Base-by-base conservation (phyloP, 2,797 vertebrate genomes). In the Clamator glandarius region DNA sequence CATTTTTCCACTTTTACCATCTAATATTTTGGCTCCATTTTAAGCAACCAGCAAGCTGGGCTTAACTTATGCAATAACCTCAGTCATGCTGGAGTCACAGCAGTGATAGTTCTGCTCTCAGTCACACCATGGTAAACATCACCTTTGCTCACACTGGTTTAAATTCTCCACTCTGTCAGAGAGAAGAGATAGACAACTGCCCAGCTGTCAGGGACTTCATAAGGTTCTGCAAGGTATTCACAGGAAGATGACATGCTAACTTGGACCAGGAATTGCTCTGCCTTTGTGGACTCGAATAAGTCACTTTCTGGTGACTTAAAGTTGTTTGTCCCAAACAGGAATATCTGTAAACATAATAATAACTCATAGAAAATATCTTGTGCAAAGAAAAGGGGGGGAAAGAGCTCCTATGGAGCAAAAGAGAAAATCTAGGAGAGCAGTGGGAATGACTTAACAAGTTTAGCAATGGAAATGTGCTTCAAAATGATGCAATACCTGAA, bases 261-360 rank as follows among this genome's bases (percentile, higher is more conserved):
- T 62, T 39, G 26, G 46, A 83, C 23, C 12, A 64, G 20, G 29
- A 82, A 75, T 31, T 67, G 55, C 26, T 74, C n/a, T 72, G 58
- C n/a, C 19, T 84, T 67, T 33, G 24, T 16, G 15, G 36, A 39
- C 50, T 79, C 69, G 50, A 75, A 7, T 4, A 79, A 15, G 52
- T n/a, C n/a, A n/a, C n/a, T 59, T 85, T 23, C 51, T 55, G n/a
- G n/a, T 35, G 13, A 52, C 46, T 92, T 84, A 61, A 48, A 89
- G 35, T 59, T 76, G 54, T 75, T 66, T 83, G 13, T 66, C 41
- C 55, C 79, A 91, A 33, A 72, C 10, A 77, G 35, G 42, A 78
- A 11, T 52, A 86, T 62, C 69, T 89, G 84, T 75, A 92, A 95
- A 96, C 69, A 63, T 24, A 70, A 18, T 35, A 83, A 46, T 15